phyloP scores from a whole-genome alignment of 2,113 vertebrate genomes.

The Peromyscus polionotus region DNA sequence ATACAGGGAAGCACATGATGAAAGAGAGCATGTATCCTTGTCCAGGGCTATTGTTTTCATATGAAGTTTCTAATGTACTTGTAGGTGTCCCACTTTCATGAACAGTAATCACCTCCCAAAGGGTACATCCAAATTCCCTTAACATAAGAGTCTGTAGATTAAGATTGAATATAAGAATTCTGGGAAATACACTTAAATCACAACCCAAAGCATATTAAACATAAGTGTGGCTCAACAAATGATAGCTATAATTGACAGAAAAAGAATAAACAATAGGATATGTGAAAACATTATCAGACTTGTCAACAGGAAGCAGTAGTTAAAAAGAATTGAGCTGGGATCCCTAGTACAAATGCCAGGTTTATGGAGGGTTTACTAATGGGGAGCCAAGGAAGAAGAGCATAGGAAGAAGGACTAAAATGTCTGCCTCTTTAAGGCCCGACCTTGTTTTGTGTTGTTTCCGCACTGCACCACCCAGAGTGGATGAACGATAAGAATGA shows the following conservation, averaged over 20 bases:
- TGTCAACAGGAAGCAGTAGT: not conserved
- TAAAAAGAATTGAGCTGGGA: not conserved
- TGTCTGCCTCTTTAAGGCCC: not conserved
- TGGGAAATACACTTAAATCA: not conserved
- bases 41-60: not conserved
- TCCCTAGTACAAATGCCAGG: not conserved
- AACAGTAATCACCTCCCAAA: not conserved
- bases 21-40: not conserved
- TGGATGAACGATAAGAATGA: not conserved
- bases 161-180: not conserved
- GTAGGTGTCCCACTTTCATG: not conserved
- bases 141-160: not conserved
- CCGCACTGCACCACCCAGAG: not conserved
- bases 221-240: not conserved
- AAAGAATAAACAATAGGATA: not conserved
- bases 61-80: not conserved
- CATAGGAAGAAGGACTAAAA: too few relatives aligned
- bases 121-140: not conserved
- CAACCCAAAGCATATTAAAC: not conserved
- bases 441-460: not conserved
- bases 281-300: not conserved
- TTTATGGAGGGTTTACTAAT: not conserved
- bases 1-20: not conserved
- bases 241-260: not conserved
- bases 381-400: not conserved